These are phyloP conservation scores for Neodiprion pinetum DNA, from an alignment of 1,140 invertebrate species.

Conservation along the genomic window DNA sequence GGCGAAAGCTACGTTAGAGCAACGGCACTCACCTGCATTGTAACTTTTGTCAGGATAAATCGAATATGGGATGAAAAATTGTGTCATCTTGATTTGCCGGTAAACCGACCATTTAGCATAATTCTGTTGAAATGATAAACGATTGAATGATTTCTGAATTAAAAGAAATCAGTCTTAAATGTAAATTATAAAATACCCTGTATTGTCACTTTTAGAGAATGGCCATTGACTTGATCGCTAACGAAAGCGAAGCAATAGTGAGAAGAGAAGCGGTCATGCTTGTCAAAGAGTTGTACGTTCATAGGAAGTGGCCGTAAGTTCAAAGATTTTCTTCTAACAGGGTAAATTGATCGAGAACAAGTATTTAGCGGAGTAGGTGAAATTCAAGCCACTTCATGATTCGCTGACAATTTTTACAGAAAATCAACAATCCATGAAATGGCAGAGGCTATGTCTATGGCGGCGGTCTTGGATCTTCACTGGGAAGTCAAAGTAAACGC, in stretches of 20 bases:
- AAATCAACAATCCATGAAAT: constrained; percentile 49
- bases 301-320: constrained; percentile 66
- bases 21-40: constrained; percentile 73
- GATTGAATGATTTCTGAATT: neutral
- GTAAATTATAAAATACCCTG: neutral
- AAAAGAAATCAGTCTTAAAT: constrained; percentile 4
- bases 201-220: constrained; percentile 63
- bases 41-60: constrained; percentile 69
- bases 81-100: constrained; percentile 67
- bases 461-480: constrained; percentile 74
- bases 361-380: constrained; percentile 9
- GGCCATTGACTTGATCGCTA: constrained; percentile 67
- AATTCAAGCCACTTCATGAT: neutral
- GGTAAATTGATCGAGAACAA: neutral
- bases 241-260: constrained; percentile 78
- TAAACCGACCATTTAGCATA: constrained; percentile 48
- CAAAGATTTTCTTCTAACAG: constrained; percentile 18
- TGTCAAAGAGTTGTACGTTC: constrained; percentile 70
- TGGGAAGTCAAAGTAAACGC: constrained; percentile 80
- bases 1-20: constrained; percentile 76
- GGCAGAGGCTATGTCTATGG: constrained; percentile 64
- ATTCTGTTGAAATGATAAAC: too few relatives aligned
- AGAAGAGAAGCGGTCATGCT: constrained; percentile 73
- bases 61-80: constrained; percentile 71
- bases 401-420: constrained; percentile 29